Evolutionary conservation across 1,140 invertebrate genomes (phyloP).

Genomic region (Euglossa dilemma): DNA sequence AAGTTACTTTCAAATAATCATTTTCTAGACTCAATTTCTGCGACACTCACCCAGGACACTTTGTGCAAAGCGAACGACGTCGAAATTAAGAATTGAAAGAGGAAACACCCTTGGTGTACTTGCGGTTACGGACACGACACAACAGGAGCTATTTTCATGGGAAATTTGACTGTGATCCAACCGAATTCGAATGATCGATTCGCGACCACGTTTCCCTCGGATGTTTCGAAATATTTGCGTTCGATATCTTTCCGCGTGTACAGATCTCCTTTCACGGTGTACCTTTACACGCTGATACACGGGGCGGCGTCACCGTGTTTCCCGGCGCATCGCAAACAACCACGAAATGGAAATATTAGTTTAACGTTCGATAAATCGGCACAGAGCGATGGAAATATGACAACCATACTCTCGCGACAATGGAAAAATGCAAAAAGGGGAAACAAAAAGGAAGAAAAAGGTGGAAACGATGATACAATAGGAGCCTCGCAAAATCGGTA

Average conservation of each 20-base stretch:
- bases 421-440: not conserved
- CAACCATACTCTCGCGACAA: not conserved
- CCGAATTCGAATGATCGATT: not conserved
- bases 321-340: conserved; percentile 11
- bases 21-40: too few species aligned
- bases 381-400: too few species aligned
- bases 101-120: too few species aligned
- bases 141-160: not conserved
- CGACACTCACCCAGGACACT: too few species aligned
- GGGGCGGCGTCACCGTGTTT: not conserved
- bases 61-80: too few species aligned
- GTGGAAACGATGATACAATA: not conserved
- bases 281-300: not conserved
- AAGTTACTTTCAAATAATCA: too few species aligned
- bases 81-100: too few species aligned
- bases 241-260: conserved; percentile 7
- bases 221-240: conserved; percentile 7
- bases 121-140: not conserved
- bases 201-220: not conserved
- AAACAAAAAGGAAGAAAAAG: not conserved
- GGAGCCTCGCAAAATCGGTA: not conserved
- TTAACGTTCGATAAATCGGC: conserved; percentile 3
- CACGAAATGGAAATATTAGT: conserved; percentile 2
- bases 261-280: conserved; percentile 14
- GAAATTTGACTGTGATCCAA: not conserved